Evolutionary conservation across 92 coral and sea anemone species (phyloP), one percentile per base, ranked within the genome.

Genomic region (Chrysogorgia sp.): DNA sequence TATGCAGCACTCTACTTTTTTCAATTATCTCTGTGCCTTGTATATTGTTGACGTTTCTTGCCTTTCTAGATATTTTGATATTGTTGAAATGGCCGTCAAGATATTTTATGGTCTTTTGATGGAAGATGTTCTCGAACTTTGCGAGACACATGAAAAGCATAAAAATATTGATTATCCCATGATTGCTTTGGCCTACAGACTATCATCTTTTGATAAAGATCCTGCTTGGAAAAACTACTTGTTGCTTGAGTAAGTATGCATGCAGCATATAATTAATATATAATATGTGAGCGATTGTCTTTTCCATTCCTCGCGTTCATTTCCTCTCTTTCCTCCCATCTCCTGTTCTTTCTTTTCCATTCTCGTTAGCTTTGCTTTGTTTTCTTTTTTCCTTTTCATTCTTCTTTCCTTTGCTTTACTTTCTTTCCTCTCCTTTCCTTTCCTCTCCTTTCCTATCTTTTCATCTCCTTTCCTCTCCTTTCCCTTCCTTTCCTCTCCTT

Each of bases 101-200:
- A 84, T 64, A 76, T 91, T 86, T 56, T 94, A 94, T 61, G 49
- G 85, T 26, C 82, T 87, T 55, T 83, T 94, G 43, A 94, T 94
- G 97, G 82, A 71, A n/a, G 98, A 94, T 53, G 90, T 94, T 25
- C 65, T 68, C 17, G 75, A 83, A 31, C 78, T 94, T 53, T 91
- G 94, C 62, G 84, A 81, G 23, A 88, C 85, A 9, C 50, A 50
- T 28, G 82, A 32, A 35, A 71, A 76, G 3, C 58, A 52, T 58
- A 85, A 87, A 57, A 71, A 71, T 49, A 88, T 94, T 14, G 96
- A 94, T 45, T 75, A 86, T 40, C 86, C 68, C 41, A 85, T 90
- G 87, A 83, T 94, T 58, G 85, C 90, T 56, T 80, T 94, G 62
- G 97, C 98, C 26, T 92, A 87, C 81, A 86, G 98, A 47, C 86